Evolutionary conservation across 2,888 invertebrate genomes (phyloP).

Genomic region (Ctena decussata): DNA sequence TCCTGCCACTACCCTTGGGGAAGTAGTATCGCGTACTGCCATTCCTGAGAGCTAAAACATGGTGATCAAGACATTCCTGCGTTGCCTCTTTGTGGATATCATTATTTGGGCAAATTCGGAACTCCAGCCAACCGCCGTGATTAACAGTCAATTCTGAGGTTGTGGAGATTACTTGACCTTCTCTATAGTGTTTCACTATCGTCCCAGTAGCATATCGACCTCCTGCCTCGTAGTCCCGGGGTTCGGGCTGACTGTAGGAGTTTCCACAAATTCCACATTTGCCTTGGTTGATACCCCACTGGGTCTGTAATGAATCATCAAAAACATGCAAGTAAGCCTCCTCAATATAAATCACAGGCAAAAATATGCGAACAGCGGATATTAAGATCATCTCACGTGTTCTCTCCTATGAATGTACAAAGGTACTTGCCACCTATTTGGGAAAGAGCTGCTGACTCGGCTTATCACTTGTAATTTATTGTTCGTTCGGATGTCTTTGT

Average conservation of each 20-base stretch:
- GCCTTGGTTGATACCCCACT: neutral
- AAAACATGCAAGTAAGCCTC: too few species aligned
- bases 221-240: neutral
- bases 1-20: neutral
- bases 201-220: constrained; percentile 77
- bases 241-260: neutral
- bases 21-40: neutral
- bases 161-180: constrained; percentile 78
- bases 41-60: constrained; percentile 63
- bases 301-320: neutral
- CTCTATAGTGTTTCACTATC: constrained; percentile 76
- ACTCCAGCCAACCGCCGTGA: constrained; percentile 84
- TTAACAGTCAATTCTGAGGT: constrained; percentile 82
- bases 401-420: too few species aligned
- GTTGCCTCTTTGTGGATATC: constrained; percentile 70
- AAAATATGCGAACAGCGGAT: too few species aligned
- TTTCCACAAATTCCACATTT: constrained; percentile 7
- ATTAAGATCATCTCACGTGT: too few species aligned
- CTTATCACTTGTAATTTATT: too few species aligned
- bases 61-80: constrained; percentile 79
- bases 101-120: constrained; percentile 80
- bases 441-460: too few species aligned
- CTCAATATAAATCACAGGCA: too few species aligned
- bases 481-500: too few species aligned
- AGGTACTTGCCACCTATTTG: too few species aligned